Evolutionary conservation across 1,140 invertebrate genomes (phyloP).

Genomic region (Hylaeus anthracinus): DNA sequence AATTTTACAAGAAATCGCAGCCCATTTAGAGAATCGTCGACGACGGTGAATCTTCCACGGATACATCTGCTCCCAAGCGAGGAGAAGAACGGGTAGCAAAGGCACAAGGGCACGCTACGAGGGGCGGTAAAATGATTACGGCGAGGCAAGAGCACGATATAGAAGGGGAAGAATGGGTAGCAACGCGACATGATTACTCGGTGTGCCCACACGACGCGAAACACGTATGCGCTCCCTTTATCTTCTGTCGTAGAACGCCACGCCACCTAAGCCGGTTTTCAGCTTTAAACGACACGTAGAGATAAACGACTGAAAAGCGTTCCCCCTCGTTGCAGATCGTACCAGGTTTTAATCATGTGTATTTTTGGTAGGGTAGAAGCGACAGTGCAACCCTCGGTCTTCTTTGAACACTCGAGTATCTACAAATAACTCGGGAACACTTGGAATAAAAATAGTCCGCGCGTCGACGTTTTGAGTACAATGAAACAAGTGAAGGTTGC

Average conservation of each 20-base stretch:
- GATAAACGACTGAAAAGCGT: constrained; percentile 55
- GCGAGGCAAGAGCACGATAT: constrained; percentile 19
- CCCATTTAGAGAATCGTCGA: background rate
- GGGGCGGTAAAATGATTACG: constrained; percentile 26
- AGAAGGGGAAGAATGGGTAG: constrained; percentile 27
- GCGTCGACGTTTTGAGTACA: background rate
- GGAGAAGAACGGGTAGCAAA: background rate
- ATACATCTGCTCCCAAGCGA: background rate
- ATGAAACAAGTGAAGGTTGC: background rate
- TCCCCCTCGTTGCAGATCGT: constrained; percentile 9
- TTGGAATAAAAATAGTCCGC: background rate
- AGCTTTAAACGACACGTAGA: constrained; percentile 55
- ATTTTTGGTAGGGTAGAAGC: background rate
- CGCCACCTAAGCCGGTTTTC: constrained; percentile 54
- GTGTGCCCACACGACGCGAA: constrained; percentile 33
- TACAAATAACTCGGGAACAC: background rate
- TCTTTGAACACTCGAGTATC: constrained; percentile 8
- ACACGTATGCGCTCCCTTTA: constrained; percentile 54
- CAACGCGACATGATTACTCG: constrained; percentile 56
- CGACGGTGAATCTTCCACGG: background rate
- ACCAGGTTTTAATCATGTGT: constrained; percentile 52
- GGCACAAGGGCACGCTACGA: background rate
- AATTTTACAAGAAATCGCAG: background rate
- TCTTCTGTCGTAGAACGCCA: constrained; percentile 44
- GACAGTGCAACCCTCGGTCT: background rate